phyloP scores from a whole-genome alignment of 2,797 vertebrate genomes.

The Rhinella marina region DNA sequence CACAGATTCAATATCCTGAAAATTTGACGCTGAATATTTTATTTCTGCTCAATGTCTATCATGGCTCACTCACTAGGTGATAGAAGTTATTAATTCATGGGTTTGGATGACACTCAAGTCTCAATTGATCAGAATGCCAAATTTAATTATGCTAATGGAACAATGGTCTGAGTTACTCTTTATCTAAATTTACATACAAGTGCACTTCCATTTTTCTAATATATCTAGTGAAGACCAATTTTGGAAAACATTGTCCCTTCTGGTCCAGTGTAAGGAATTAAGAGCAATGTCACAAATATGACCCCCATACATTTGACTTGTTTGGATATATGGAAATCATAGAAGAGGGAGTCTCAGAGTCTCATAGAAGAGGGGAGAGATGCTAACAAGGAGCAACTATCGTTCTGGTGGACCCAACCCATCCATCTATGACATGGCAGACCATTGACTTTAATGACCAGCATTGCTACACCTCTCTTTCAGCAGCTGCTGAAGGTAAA shows the following conservation, averaged over 20 bases:
- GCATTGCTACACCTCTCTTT: neutral
- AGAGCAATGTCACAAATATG: neutral
- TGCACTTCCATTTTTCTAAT: neutral
- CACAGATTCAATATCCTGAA: conserved; percentile 1
- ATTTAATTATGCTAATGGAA: conserved; percentile 28
- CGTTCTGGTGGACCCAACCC: neutral
- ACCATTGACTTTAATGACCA: neutral
- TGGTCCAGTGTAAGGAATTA: neutral
- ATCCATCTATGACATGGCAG: no score
- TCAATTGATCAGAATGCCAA: conserved; percentile 9
- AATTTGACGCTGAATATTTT: conserved; percentile 12
- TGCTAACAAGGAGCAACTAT: neutral
- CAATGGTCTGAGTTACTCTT: conserved; percentile 23
- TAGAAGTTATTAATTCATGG: conserved; percentile 8
- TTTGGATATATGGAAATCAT: neutral
- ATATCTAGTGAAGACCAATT: neutral
- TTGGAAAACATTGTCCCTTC: neutral
- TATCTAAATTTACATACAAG: neutral
- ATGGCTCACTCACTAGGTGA: neutral
- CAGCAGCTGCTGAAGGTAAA: neutral
- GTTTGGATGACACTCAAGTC: conserved; percentile 12
- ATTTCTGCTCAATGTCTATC: neutral
- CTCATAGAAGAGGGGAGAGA: neutral
- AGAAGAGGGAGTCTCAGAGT: neutral
- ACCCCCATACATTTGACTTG: neutral